Percentiles rank a stretch among this genome's conserved stretches.
Evolutionary conservation across 1,140 invertebrate species (phyloP).

Genomic region (Aphidius gifuensis): DNA sequence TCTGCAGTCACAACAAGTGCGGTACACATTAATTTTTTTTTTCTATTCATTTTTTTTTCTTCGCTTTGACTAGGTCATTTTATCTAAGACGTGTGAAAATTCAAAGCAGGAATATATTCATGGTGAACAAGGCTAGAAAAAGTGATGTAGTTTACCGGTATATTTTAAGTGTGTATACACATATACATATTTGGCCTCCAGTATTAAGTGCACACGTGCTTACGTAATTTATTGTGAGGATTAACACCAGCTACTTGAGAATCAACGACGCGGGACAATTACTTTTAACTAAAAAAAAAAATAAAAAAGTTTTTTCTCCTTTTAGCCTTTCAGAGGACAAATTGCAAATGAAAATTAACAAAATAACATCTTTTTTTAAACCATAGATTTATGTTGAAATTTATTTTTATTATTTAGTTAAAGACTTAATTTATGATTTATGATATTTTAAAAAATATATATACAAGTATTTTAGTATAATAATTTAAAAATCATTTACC

Average conservation of each 20-base stretch:
- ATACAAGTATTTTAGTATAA: too few species aligned
- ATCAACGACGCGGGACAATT: not conserved
- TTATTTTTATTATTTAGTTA: too few species aligned
- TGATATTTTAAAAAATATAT: too few species aligned
- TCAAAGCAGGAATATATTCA: slow-evolving; percentile 8
- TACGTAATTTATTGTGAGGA: slow-evolving; percentile 17
- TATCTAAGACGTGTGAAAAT: slow-evolving; percentile 16
- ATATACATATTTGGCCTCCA: slow-evolving; percentile 1
- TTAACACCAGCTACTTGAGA: not conserved
- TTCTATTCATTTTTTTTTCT: not conserved
- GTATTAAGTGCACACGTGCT: slow-evolving; percentile 6
- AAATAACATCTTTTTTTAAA: not conserved
- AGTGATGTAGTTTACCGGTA: not conserved
- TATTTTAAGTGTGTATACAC: not conserved
- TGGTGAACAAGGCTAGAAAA: slow-evolving; percentile 4
- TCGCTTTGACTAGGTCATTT: not conserved
- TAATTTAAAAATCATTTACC: too few species aligned
- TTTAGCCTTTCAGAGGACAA: not conserved
- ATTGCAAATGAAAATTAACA: not conserved
- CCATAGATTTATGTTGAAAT: not conserved
- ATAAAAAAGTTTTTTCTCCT: not conserved
- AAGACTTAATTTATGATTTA: too few species aligned
- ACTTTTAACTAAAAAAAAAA: slow-evolving; percentile 2
- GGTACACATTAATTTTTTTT: not conserved
- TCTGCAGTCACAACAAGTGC: not conserved